Conservation (phyloP, 1,140 invertebrate species). For the Drosophila kohkoa region DNA sequence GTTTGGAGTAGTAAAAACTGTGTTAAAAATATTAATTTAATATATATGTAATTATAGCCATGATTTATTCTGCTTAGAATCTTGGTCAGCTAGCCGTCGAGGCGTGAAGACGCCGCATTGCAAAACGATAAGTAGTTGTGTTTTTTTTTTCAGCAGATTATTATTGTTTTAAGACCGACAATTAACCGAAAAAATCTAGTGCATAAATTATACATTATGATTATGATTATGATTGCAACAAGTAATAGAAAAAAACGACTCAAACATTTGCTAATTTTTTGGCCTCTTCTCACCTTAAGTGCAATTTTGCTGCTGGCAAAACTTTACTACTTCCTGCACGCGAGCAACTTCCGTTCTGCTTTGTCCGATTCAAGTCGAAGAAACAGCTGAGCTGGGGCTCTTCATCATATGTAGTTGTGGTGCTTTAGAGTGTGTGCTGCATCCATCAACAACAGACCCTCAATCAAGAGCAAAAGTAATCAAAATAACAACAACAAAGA, state of each 20-base stretch:
- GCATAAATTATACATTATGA: conserved; percentile 65
- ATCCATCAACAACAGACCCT: conserved; percentile 60
- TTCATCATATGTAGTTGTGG: conserved; percentile 1
- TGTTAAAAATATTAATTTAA: conserved; percentile 75
- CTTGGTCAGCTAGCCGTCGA: conserved; percentile 66
- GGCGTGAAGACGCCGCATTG: conserved; percentile 68
- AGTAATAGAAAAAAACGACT: neutral
- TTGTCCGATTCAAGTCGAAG: conserved; percentile 27
- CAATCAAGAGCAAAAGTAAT: conserved; percentile 79
- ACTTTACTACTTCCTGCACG: conserved; percentile 66
- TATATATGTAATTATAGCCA: conserved; percentile 71
- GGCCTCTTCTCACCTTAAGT: conserved; percentile 30
- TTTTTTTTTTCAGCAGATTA: neutral
- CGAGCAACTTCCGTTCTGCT: conserved; percentile 72
- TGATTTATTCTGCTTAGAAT: conserved; percentile 75
- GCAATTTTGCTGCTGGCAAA: conserved; percentile 2
- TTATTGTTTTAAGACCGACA: conserved; percentile 39
- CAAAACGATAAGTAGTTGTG: conserved; percentile 43
- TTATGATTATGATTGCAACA: conserved; percentile 31
- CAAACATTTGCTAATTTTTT: conserved; percentile 37
- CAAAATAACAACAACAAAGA: conserved; percentile 58
- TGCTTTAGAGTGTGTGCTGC: neutral
- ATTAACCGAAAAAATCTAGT: conserved; percentile 53
- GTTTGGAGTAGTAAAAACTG: conserved; percentile 42
- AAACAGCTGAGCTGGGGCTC: neutral